These are phyloP conservation scores for Sceliomorpha sp. DNA, from an alignment of 2,888 invertebrate genomes.

Conservation along the genomic window DNA sequence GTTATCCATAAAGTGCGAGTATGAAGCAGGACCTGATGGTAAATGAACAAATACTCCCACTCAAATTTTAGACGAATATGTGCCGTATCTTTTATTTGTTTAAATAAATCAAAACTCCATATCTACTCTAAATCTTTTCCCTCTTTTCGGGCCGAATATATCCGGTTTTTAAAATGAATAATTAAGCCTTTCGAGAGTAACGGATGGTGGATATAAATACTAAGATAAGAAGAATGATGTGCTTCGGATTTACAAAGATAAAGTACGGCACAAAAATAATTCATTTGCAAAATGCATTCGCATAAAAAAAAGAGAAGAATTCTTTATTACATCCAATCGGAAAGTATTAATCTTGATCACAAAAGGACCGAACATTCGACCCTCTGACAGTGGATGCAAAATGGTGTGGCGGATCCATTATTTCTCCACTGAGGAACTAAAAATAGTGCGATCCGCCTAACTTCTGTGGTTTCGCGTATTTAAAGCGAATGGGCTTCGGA, in stretches of 20 bases:
- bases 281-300: slow-evolving; percentile 30
- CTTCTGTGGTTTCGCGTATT: slow-evolving; percentile 61
- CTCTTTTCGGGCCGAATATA: too few species aligned
- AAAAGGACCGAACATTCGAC: slow-evolving; percentile 23
- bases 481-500: slow-evolving; percentile 45
- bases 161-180: too few species aligned
- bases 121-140: too few species aligned
- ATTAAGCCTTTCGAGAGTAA: too few species aligned
- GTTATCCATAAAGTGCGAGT: too few species aligned
- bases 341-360: slow-evolving; percentile 34
- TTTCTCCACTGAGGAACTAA: slow-evolving; percentile 54
- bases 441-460: slow-evolving; percentile 51
- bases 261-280: too few species aligned
- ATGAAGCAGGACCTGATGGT: too few species aligned
- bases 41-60: too few species aligned
- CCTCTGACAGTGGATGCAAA: slow-evolving; percentile 38
- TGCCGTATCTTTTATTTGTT: too few species aligned
- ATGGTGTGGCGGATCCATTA: slow-evolving; percentile 50
- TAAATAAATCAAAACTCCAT: too few species aligned
- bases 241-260: slow-evolving; percentile 7
- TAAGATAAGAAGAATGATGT: neutral
- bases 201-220: too few species aligned
- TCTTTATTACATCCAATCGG: slow-evolving; percentile 24
- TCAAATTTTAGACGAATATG: too few species aligned
- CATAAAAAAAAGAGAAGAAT: slow-evolving; percentile 17